phyloP scores from a whole-genome alignment of 1,140 invertebrate species.

The Physella acuta region DNA sequence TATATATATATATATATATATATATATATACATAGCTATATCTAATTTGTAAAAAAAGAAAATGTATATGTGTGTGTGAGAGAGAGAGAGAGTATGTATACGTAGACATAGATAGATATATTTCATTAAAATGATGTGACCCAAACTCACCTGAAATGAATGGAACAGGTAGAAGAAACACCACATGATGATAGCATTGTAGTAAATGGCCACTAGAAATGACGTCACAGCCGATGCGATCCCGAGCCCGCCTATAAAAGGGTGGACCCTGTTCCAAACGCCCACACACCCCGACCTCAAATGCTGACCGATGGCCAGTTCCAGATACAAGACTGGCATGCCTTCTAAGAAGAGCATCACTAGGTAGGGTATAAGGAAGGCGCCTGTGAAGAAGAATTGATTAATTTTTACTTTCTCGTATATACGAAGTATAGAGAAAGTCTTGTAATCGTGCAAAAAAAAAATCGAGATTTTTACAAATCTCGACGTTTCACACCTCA shows the following conservation, averaged over 20 bases:
- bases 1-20: too few relatives aligned
- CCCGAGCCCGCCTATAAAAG: conserved; percentile 73
- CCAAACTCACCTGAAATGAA: conserved; percentile 44
- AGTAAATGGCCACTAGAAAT: conserved; percentile 96
- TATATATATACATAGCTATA: too few relatives aligned
- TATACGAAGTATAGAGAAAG: too few relatives aligned
- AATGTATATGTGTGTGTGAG: too few relatives aligned
- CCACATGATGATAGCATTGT: conserved; percentile 97
- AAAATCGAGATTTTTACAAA: too few relatives aligned
- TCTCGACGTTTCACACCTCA: too few relatives aligned
- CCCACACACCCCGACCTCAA: conserved; percentile 43
- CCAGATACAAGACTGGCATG: conserved; percentile 50
- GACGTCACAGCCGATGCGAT: conserved; percentile 95
- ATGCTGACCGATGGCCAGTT: conserved; percentile 49
- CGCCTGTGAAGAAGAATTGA: conserved; percentile 44
- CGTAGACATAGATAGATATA: too few relatives aligned
- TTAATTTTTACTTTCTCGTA: too few relatives aligned
- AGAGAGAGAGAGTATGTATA: too few relatives aligned
- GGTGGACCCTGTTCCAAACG: conserved; percentile 48
- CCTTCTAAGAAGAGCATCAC: conserved; percentile 52
- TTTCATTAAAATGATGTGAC: not conserved
- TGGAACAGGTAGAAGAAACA: conserved; percentile 85
- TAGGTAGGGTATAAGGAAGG: conserved; percentile 53
- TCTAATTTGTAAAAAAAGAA: too few relatives aligned
- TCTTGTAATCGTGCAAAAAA: too few relatives aligned